Percentiles rank a stretch among this genome's conserved stretches.
Evolutionary conservation across 1,140 invertebrate species (phyloP).

Genomic region (Capitella teleta): DNA sequence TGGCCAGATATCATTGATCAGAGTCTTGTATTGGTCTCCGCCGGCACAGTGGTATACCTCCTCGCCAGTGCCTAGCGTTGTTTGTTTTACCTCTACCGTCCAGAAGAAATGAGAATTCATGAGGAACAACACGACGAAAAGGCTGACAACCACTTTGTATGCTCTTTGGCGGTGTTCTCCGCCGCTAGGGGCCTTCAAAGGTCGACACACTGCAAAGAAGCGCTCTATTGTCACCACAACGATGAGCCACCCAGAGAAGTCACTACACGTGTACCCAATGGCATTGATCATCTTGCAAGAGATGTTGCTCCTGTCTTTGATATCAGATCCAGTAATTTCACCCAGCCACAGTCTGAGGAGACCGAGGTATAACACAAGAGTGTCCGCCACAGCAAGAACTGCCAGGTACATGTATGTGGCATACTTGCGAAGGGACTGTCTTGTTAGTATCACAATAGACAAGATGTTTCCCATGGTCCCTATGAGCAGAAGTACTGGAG

Average conservation of each 20-base stretch:
- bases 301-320: constrained; percentile 15
- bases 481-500: constrained; percentile 26
- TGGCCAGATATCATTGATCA: constrained; percentile 13
- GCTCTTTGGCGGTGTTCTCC: constrained; percentile 17
- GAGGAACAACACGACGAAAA: constrained; percentile 24
- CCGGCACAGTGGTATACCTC: constrained; percentile 25
- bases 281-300: constrained; percentile 29
- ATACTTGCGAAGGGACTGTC: constrained; percentile 10
- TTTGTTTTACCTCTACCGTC: constrained; percentile 24
- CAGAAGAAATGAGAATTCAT: constrained; percentile 11
- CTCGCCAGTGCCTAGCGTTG: constrained; percentile 27
- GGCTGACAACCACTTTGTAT: constrained; percentile 15
- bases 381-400: constrained; percentile 30
- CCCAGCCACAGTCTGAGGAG: constrained; percentile 31
- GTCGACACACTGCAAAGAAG: constrained; percentile 31
- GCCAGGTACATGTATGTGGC: constrained; percentile 25
- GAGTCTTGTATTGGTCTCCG: constrained; percentile 5
- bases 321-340: constrained; percentile 16
- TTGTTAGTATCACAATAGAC: constrained; percentile 23
- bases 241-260: constrained; percentile 38
- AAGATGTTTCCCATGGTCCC: constrained; percentile 35
- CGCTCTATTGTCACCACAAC: constrained; percentile 38
- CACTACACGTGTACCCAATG: constrained; percentile 29
- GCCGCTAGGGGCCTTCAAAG: constrained; percentile 23
- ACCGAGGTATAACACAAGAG: constrained; percentile 26